phyloP scores from a whole-genome alignment of 35 echinoderm and acorn worm genomes.

The Nesometra sesokonis region DNA sequence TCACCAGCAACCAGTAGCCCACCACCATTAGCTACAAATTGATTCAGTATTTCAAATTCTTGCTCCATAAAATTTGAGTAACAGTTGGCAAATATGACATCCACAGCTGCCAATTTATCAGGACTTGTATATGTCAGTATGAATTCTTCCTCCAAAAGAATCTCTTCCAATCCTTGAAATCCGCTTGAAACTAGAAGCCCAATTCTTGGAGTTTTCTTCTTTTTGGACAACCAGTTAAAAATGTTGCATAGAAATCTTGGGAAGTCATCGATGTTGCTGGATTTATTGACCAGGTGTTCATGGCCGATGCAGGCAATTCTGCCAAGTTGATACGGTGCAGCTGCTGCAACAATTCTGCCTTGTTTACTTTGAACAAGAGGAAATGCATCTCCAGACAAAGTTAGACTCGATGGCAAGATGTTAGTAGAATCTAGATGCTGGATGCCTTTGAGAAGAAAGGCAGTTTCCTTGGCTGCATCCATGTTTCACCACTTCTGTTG shows the following conservation, averaged over 20 bases:
- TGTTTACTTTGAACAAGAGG: neutral
- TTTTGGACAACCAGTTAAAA: neutral
- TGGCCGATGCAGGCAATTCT: neutral
- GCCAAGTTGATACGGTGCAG: neutral
- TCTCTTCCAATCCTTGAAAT: neutral
- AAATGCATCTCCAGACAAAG: neutral
- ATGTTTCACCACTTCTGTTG: neutral
- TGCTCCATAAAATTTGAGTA: neutral
- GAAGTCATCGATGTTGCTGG: neutral
- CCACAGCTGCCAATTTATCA: neutral
- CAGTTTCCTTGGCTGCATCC: neutral
- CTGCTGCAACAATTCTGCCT: neutral
- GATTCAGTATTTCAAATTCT: neutral
- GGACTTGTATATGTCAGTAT: neutral
- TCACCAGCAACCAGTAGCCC: neutral
- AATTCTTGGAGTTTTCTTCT: neutral
- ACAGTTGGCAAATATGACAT: neutral
- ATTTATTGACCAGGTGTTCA: neutral
- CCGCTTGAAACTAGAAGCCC: neutral
- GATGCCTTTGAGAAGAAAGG: neutral
- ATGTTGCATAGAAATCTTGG: neutral
- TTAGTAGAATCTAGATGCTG: neutral
- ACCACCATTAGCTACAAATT: neutral
- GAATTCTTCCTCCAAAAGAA: neutral
- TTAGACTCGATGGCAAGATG: neutral